Evolutionary conservation across 1,140 invertebrate species (phyloP).

Genomic region (Tetranychus urticae): DNA sequence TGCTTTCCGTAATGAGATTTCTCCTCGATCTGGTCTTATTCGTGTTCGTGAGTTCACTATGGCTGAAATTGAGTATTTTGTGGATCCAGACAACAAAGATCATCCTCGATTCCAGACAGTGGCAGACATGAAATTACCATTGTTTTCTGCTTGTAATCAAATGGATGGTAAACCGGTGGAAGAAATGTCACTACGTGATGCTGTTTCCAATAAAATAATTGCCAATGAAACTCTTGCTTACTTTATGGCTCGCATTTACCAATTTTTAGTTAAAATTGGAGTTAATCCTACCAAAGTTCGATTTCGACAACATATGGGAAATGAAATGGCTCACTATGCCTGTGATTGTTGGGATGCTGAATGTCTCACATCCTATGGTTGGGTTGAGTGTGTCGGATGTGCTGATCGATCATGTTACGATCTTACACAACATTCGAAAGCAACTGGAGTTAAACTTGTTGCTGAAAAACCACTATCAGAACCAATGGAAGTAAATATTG

Average conservation of each 20-base stretch:
- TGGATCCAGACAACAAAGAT: conserved; percentile 63
- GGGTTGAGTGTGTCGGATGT: conserved; percentile 98
- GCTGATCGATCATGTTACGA: conserved; percentile 96
- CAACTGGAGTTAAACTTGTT: conserved; percentile 63
- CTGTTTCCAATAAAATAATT: conserved; percentile 50
- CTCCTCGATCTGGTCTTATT: conserved; percentile 82
- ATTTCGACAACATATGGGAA: conserved; percentile 92
- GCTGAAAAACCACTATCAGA: conserved; percentile 68
- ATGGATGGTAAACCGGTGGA: conserved; percentile 58
- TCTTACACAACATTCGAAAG: conserved; percentile 72
- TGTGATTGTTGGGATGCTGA: conserved; percentile 98
- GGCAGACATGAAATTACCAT: conserved; percentile 39
- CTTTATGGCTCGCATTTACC: conserved; percentile 84
- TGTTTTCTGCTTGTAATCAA: conserved; percentile 90
- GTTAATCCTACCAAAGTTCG: conserved; percentile 59
- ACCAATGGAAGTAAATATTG: conserved; percentile 35
- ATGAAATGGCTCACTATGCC: conserved; percentile 99
- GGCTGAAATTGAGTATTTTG: conserved; percentile 99
- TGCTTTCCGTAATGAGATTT: conserved; percentile 97
- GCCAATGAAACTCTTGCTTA: conserved; percentile 94
- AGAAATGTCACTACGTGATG: conserved; percentile 42
- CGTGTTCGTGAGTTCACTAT: conserved; percentile 93
- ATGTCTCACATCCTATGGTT: conserved; percentile 82
- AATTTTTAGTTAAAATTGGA: conserved; percentile 66
- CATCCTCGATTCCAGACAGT: conserved; percentile 73